Conservation (phyloP, 1,140 invertebrate genomes). For the Arctopsyche grandis region DNA sequence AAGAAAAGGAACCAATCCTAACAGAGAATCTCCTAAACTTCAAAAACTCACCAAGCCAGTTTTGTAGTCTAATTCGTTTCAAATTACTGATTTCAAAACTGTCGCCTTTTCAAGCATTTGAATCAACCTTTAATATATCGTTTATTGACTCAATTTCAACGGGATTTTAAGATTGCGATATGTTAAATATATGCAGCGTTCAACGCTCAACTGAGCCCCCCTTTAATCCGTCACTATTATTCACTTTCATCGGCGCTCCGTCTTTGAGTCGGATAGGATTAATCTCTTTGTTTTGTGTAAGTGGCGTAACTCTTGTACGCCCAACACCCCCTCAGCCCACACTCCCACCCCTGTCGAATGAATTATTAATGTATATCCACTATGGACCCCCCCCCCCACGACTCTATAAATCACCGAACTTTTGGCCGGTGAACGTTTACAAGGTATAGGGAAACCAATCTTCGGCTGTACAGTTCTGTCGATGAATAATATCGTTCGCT, state of each 20-base stretch:
- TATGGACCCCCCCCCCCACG: neutral
- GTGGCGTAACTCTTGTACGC: neutral
- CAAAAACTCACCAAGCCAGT: too few relatives aligned
- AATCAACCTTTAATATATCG: too few relatives aligned
- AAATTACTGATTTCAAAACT: too few relatives aligned
- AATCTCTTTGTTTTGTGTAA: conserved; percentile 17
- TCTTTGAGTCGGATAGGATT: neutral
- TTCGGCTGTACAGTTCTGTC: neutral
- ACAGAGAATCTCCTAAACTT: too few relatives aligned
- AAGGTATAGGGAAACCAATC: neutral
- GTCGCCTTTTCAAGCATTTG: too few relatives aligned
- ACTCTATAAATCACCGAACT: conserved; percentile 23
- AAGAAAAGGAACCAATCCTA: too few relatives aligned
- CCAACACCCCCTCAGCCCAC: neutral
- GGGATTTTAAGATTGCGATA: too few relatives aligned
- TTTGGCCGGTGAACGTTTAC: neutral
- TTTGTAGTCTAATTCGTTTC: too few relatives aligned
- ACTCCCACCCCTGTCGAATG: neutral
- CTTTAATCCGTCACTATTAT: conserved; percentile 7
- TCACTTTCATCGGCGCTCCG: neutral
- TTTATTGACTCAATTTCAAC: too few relatives aligned
- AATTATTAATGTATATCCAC: conserved; percentile 27
- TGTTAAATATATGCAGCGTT: too few relatives aligned
- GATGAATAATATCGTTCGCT: conserved; percentile 7
- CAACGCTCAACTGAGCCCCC: neutral